Evolutionary conservation across 2,888 invertebrate genomes (phyloP).

Genomic region (Tetranychus truncatus): DNA sequence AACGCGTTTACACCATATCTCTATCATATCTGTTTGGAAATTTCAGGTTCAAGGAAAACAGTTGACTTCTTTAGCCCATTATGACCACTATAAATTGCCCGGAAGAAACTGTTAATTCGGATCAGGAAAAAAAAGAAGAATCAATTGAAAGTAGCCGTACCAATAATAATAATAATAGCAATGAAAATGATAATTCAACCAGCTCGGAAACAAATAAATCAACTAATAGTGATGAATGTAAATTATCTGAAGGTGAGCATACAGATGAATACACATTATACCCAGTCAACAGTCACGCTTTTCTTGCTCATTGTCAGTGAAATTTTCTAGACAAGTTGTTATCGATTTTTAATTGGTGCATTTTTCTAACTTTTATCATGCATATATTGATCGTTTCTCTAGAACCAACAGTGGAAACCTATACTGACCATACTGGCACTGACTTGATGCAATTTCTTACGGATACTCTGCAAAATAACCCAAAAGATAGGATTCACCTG

Average conservation of each 20-base stretch:
- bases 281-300: neutral
- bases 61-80: neutral
- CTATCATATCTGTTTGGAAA: neutral
- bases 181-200: neutral
- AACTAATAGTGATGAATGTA: neutral
- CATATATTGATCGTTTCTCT: neutral
- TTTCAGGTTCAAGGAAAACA: neutral
- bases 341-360: neutral
- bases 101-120: neutral
- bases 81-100: neutral
- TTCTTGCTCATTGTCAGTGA: neutral
- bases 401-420: neutral
- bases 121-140: neutral
- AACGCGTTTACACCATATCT: neutral
- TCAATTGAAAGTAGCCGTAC: neutral
- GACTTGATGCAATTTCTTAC: constrained; percentile 72
- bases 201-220: neutral
- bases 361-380: neutral
- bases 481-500: constrained; percentile 64
- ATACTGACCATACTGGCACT: constrained; percentile 37
- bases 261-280: neutral
- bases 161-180: neutral
- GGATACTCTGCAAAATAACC: constrained; percentile 72
- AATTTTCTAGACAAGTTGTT: neutral
- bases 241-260: neutral